Base-by-base conservation (phyloP, 2,113 vertebrate genomes). In the Lepus europaeus region DNA sequence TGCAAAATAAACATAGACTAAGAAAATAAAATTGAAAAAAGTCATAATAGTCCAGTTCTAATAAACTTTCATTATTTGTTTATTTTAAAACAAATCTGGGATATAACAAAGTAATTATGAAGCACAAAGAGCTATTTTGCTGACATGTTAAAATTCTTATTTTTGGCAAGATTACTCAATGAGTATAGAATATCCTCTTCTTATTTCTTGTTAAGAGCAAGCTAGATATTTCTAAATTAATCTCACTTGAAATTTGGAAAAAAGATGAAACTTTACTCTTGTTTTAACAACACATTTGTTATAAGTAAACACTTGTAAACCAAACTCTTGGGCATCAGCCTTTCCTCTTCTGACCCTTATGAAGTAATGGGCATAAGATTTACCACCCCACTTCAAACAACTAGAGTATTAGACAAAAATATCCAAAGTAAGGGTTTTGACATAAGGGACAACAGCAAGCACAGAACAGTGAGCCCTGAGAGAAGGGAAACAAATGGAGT, bases 1-100 rank as follows among this genome's bases (percentile, higher is more conserved):
- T 77, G 85, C 92, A 1, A 94, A 95, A 70, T 74, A 80, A 85
- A 80, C 16, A 23, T 72, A 5, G 92, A 89, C 9, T 73, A 36
- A 53, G 36, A 17, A 87, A 80, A 79, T 64, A 29, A 12, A 83
- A 83, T 33, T 66, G 20, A n/a, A 81, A 89, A 45, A 78, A 87
- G 33, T 7, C 25, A 33, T 49, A 89, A 59, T 16, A 92, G 22
- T 68, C 90, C 11, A 68, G 25, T 59, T 66, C 25, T 77, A 10
- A 86, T 10, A 91, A 85, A 29, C 1, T 82, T 82, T 70, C 16
- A 20, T 66, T 39, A 39, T 64, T 90, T 74, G 4, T 33, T 84
- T 74, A n/a, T 56, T 1, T 45, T 45, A 63, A 80, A 92, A 69
- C 20, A 85, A 92, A 78, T 69, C n/a, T 72, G 83, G 8, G 25